Conservation (phyloP, 2,113 vertebrate genomes). For the Corydoras sp. region DNA sequence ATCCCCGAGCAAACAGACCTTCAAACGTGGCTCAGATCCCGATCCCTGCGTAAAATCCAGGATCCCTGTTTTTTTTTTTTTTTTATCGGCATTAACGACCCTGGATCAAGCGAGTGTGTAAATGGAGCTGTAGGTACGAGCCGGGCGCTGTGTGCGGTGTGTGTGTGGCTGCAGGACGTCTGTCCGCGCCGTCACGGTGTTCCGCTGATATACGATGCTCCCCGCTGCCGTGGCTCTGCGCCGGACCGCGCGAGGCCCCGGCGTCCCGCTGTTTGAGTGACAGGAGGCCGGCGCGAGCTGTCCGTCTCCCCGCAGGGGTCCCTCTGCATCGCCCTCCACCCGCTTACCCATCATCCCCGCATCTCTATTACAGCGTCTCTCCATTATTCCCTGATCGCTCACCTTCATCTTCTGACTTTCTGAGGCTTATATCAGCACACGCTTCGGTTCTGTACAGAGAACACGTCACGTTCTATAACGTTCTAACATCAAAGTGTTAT, state of each 20-base stretch:
- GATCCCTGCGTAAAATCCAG: neutral
- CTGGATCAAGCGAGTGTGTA: too few relatives aligned
- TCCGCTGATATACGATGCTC: conserved; percentile 76
- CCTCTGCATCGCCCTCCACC: conserved; percentile 37
- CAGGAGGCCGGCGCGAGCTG: conserved; percentile 59
- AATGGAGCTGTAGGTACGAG: neutral
- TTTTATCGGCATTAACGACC: neutral
- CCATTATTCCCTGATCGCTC: too few relatives aligned
- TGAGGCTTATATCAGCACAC: too few relatives aligned
- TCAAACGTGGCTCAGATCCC: conserved; percentile 2
- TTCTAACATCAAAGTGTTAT: too few relatives aligned
- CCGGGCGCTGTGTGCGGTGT: conserved; percentile 11
- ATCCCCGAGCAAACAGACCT: conserved; percentile 46
- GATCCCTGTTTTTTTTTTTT: neutral
- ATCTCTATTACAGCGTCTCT: neutral
- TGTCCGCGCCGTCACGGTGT: conserved; percentile 56
- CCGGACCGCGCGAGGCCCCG: conserved; percentile 62
- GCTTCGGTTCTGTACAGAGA: too few relatives aligned
- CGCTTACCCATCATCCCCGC: neutral
- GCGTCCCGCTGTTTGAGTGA: conserved; percentile 72
- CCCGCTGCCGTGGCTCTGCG: conserved; percentile 60
- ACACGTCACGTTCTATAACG: too few relatives aligned
- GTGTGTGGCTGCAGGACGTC: conserved; percentile 7
- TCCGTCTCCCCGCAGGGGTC: conserved; percentile 66
- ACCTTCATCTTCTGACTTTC: too few relatives aligned